Evolutionary conservation across 2,888 invertebrate species (phyloP).

Genomic region (Dorcus hopei): DNA sequence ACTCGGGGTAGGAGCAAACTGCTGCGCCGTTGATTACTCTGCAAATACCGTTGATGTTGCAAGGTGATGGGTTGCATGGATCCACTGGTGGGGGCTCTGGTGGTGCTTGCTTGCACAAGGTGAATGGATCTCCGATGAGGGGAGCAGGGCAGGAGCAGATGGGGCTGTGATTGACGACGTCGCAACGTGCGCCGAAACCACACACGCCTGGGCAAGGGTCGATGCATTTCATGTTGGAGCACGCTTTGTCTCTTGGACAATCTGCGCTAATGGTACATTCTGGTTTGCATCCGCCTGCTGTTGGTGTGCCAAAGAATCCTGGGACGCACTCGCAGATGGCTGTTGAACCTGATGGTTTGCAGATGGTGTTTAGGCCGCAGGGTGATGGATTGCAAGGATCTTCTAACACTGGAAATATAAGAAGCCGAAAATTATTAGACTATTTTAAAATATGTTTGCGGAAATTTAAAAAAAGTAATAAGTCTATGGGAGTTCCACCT

Average conservation of each 20-base stretch:
- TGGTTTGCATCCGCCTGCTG: constrained; percentile 69
- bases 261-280: constrained; percentile 82
- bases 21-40: constrained; percentile 67
- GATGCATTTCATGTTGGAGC: constrained; percentile 74
- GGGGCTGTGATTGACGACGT: constrained; percentile 79
- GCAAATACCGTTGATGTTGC: constrained; percentile 79
- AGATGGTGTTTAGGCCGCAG: constrained; percentile 76
- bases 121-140: constrained; percentile 78
- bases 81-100: constrained; percentile 54
- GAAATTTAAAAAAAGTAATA: too few species aligned
- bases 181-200: constrained; percentile 73
- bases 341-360: constrained; percentile 54
- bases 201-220: constrained; percentile 81
- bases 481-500: too few species aligned
- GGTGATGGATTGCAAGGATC: constrained; percentile 60
- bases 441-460: too few species aligned
- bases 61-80: constrained; percentile 84
- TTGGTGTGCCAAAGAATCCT: constrained; percentile 71
- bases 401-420: constrained; percentile 20
- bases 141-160: constrained; percentile 75
- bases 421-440: neutral
- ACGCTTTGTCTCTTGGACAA: constrained; percentile 71
- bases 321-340: constrained; percentile 74
- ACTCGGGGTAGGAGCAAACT: constrained; percentile 80
- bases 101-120: constrained; percentile 56